Evolutionary conservation across 30 jellyfish, hydroid and myxozoan species (phyloP).

Genomic region (Hydractinia symbiolongicarpus): DNA sequence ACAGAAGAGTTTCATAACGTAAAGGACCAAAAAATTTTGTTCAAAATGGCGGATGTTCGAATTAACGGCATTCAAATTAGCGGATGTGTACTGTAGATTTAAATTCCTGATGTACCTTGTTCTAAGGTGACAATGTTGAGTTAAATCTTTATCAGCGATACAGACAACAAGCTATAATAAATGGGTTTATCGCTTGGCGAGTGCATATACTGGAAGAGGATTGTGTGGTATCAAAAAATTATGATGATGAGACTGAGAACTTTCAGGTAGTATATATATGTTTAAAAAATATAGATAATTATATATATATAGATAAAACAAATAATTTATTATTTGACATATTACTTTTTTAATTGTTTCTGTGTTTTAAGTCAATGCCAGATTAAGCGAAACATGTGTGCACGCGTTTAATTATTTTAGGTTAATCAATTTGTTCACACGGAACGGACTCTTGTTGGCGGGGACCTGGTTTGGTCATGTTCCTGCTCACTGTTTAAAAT

Average conservation of each 20-base stretch:
- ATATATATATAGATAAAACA: too few species aligned
- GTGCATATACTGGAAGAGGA: not conserved
- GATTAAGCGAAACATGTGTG: too few species aligned
- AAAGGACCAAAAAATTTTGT: too few species aligned
- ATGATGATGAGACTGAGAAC: not conserved
- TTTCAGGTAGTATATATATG: too few species aligned
- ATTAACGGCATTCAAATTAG: not conserved
- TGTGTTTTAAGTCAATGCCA: too few species aligned
- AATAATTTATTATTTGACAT: too few species aligned
- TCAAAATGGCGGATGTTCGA: too few species aligned
- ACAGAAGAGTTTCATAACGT: too few species aligned
- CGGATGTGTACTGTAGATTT: not conserved
- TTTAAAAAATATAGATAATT: too few species aligned
- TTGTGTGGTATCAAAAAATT: not conserved
- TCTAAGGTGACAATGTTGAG: conserved; percentile 2
- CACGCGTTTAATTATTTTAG: too few species aligned
- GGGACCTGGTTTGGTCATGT: not conserved
- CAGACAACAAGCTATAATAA: not conserved
- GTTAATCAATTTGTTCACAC: not conserved
- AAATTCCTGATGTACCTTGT: not conserved
- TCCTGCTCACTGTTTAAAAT: not conserved
- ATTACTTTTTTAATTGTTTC: too few species aligned
- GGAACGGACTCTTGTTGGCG: not conserved
- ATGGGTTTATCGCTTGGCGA: conserved; percentile 2
- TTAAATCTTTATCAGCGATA: not conserved